Evolutionary conservation across 1,140 invertebrate genomes (phyloP).

Genomic region (Wasmannia auropunctata): DNA sequence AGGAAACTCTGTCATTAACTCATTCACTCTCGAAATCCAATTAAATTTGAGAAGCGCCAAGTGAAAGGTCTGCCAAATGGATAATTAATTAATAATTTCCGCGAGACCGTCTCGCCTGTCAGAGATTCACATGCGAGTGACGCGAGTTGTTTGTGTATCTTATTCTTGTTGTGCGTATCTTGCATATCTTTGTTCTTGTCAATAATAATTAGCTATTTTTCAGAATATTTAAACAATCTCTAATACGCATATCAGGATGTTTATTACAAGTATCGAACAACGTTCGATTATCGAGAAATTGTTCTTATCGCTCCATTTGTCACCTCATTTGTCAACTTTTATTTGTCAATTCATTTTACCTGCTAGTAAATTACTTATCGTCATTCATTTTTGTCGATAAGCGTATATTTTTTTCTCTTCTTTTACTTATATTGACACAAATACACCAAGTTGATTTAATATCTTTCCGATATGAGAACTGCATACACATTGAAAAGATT

Average conservation of each 20-base stretch:
- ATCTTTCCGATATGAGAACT: not conserved
- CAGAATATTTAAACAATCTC: not conserved
- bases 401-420: not conserved
- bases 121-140: not conserved
- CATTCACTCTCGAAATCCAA: not conserved
- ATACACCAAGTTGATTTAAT: not conserved
- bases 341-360: too few relatives aligned
- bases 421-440: not conserved
- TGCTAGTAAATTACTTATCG: not conserved
- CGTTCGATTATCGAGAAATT: too few relatives aligned
- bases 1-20: not conserved
- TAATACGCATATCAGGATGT: not conserved
- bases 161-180: too few relatives aligned
- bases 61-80: not conserved
- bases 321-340: too few relatives aligned
- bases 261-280: not conserved
- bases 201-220: not conserved
- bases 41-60: not conserved
- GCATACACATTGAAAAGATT: not conserved
- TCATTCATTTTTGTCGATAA: not conserved
- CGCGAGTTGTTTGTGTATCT: too few relatives aligned
- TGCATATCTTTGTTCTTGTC: not conserved
- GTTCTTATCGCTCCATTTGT: too few relatives aligned
- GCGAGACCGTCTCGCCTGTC: not conserved
- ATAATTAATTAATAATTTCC: constrained; percentile 10